These are phyloP conservation scores for Dasypus novemcinctus DNA, from an alignment of 2,113 vertebrate species.

Conservation along the genomic window DNA sequence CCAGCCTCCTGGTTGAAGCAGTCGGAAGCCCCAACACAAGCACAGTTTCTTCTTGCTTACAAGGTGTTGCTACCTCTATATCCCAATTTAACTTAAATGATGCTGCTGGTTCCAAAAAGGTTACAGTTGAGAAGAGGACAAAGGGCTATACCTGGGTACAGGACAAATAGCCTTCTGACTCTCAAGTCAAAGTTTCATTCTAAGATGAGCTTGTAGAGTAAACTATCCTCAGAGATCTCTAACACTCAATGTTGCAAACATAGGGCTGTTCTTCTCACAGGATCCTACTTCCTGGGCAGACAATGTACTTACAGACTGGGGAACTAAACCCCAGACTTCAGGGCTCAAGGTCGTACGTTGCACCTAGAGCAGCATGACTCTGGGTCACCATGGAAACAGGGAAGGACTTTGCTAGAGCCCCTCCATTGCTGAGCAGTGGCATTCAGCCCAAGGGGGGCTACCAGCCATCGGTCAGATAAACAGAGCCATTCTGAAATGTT, in stretches of 20 bases:
- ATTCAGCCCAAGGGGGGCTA: neutral
- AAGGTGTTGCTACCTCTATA: neutral
- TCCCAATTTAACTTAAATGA: neutral
- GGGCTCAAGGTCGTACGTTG: neutral
- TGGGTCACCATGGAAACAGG: neutral
- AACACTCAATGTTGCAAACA: neutral
- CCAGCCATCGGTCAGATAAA: neutral
- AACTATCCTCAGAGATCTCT: neutral
- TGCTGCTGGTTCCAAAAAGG: neutral
- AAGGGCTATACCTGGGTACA: neutral
- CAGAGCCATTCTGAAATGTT: neutral
- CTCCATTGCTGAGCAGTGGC: neutral
- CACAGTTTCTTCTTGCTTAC: no score
- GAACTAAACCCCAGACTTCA: neutral
- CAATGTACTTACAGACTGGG: neutral
- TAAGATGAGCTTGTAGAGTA: neutral
- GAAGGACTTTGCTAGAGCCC: neutral
- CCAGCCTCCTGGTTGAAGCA: neutral
- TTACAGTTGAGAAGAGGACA: neutral
- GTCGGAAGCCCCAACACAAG: neutral
- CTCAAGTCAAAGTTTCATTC: neutral
- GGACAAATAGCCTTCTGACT: neutral
- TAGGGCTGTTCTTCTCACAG: neutral
- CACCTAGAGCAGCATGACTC: neutral
- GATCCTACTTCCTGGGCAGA: neutral